Base-by-base conservation (phyloP, 2,888 invertebrate genomes). In the Lycaena phlaeas region DNA sequence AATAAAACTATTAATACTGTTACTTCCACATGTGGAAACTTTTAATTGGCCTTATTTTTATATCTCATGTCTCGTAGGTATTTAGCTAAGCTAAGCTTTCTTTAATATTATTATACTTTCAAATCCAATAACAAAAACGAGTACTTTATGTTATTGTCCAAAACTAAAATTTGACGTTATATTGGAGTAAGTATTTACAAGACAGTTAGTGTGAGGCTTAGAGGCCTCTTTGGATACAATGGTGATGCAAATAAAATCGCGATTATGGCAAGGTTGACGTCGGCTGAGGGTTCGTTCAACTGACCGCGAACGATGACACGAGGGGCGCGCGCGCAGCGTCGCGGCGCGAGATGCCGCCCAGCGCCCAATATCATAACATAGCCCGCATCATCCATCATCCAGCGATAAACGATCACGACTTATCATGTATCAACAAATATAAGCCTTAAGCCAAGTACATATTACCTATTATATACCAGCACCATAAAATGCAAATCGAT, bases 281-380 rank as follows among this genome's bases (percentile, higher is more conserved):
- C 82, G 76, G 54, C 67, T 54, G 73, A 69, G 75, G 82, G 84
- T 81, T 82, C 84, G 82, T 82, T 84, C 76, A 82, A 82, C 84
- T 79, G 79, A 77, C 78, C 74, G 79, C 79, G 82, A 81, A 51
- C 84, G 82, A 84, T 82, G 84, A 82, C 84, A 81, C 82, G 75
- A 78, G 72, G 66, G 54, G 68, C 68, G 70, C 68, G 59, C 59
- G 65, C 68, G 69, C 68, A 66, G 68, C 74, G 72, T 68, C 77
- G 73, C 71, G 72, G 63, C 75, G 72, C 48, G 56, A 56, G 51
- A 53, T 52, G 40, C 55, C 52, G 48, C 52, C 49, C 53, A 54
- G 56, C 57, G 62, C 40, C 45, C 41, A 45, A 41, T 46, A 44
- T 37, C 34, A 49, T 51, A 50, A 48, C 42, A 44, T 38, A 38